Conservation (phyloP, 2,113 vertebrate species). For the Chelonoidis abingdonii region DNA sequence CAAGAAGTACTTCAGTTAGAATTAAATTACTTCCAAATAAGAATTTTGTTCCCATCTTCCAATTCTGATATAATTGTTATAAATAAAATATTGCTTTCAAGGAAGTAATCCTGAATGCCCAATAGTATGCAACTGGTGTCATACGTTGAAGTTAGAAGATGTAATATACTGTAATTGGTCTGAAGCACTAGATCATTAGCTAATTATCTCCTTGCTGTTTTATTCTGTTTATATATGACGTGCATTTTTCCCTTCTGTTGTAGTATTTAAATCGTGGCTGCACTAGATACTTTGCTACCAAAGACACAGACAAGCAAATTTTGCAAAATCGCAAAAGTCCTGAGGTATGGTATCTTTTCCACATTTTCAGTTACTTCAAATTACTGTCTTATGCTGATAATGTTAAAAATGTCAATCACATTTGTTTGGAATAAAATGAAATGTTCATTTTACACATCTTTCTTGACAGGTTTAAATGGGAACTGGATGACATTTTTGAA, state of each 20-base stretch:
- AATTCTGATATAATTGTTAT: neutral
- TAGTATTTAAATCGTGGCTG: constrained; percentile 97
- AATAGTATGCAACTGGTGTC: neutral
- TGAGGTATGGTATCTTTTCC: constrained; percentile 85
- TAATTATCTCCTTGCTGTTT: neutral
- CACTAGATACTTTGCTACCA: constrained; percentile 94
- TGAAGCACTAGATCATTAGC: neutral
- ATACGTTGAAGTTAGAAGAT: neutral
- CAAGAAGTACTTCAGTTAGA: neutral
- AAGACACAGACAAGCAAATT: constrained; percentile 94
- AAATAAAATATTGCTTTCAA: neutral
- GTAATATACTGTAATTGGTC: neutral
- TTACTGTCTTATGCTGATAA: neutral
- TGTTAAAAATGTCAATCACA: neutral
- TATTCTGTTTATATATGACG: neutral
- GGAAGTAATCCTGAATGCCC: neutral
- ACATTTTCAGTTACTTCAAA: neutral
- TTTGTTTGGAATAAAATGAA: constrained; percentile 34
- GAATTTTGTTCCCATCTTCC: neutral
- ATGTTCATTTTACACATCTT: constrained; percentile 65
- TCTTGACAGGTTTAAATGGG: neutral
- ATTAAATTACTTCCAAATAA: neutral
- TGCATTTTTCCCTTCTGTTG: constrained; percentile 43
- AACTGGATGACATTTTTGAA: neutral
- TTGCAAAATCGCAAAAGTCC: constrained; percentile 94